phyloP scores from a whole-genome alignment of 2,888 invertebrate genomes.

The Acanthosepion pharaonis region DNA sequence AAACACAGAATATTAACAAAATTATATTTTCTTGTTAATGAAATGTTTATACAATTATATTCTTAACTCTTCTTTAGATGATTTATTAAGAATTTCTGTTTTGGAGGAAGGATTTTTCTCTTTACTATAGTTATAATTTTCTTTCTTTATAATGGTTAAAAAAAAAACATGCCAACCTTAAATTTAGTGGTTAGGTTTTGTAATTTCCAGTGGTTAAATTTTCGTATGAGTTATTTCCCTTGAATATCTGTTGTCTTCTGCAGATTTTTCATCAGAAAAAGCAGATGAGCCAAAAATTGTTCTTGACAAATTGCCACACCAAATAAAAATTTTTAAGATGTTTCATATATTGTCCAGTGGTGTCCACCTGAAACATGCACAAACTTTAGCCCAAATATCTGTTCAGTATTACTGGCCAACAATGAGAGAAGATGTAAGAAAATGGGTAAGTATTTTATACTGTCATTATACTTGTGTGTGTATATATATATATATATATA shows the following conservation, averaged over 20 bases:
- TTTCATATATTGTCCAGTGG: conserved; percentile 35
- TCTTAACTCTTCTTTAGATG: too few species aligned
- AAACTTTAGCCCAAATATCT: conserved; percentile 34
- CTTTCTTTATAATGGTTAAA: too few species aligned
- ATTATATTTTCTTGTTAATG: too few species aligned
- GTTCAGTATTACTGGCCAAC: conserved; percentile 34
- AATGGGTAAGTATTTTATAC: conserved; percentile 8
- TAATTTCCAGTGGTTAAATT: too few species aligned
- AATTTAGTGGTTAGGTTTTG: too few species aligned
- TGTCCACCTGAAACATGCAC: not conserved
- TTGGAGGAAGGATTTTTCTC: too few species aligned
- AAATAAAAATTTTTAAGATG: conserved; percentile 1
- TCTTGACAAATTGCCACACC: conserved; percentile 24
- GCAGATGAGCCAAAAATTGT: conserved; percentile 24
- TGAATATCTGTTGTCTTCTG: not conserved
- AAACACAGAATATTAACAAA: too few species aligned
- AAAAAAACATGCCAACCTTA: too few species aligned
- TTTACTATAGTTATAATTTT: too few species aligned
- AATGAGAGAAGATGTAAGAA: conserved; percentile 37
- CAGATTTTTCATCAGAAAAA: conserved; percentile 38
- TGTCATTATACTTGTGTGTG: not conserved
- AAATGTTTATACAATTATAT: too few species aligned
- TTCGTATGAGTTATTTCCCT: too few species aligned
- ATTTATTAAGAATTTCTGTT: too few species aligned
- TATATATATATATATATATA: not conserved